Percentiles rank a stretch among this genome's conserved stretches.
Evolutionary conservation across 2,113 vertebrate species (phyloP).

Genomic region (Phoxinus phoxinus): DNA sequence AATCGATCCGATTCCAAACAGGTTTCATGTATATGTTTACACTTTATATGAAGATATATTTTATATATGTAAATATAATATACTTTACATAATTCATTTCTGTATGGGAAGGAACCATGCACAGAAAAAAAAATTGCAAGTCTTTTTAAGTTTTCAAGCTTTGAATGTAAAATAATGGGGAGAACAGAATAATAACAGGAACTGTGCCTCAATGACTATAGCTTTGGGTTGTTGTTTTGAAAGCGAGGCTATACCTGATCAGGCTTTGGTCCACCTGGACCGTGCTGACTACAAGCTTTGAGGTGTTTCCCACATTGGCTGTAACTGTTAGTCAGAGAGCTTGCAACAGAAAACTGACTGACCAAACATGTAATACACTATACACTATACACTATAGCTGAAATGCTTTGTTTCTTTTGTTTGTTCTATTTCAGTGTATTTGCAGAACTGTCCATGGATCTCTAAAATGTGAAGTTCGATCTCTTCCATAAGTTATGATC

Average conservation of each 20-base stretch:
- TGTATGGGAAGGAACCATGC: no score
- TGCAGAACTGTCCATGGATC: not conserved
- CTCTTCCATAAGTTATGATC: not conserved
- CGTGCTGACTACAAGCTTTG: not conserved
- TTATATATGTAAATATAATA: no score
- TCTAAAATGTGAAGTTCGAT: not conserved
- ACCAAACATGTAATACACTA: not conserved
- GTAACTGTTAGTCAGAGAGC: not conserved
- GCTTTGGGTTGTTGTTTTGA: not conserved
- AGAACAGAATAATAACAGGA: not conserved
- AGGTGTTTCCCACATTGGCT: not conserved
- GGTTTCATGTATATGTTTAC: no score
- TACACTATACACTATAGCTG: not conserved
- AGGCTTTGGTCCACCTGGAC: slow-evolving; percentile 3
- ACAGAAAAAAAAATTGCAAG: no score
- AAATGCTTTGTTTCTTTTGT: not conserved
- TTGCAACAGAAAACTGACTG: not conserved
- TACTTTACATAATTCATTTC: no score
- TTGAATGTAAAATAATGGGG: no score
- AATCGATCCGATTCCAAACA: no score
- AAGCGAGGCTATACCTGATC: not conserved
- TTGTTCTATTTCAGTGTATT: not conserved
- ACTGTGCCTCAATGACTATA: not conserved
- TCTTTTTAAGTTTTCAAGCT: no score
- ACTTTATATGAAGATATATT: no score